A percentile compares a stretch with the other conserved stretches of the same genome.
Conservation (phyloP, 2,797 vertebrate species). For the Lacerta bilineata region DNA sequence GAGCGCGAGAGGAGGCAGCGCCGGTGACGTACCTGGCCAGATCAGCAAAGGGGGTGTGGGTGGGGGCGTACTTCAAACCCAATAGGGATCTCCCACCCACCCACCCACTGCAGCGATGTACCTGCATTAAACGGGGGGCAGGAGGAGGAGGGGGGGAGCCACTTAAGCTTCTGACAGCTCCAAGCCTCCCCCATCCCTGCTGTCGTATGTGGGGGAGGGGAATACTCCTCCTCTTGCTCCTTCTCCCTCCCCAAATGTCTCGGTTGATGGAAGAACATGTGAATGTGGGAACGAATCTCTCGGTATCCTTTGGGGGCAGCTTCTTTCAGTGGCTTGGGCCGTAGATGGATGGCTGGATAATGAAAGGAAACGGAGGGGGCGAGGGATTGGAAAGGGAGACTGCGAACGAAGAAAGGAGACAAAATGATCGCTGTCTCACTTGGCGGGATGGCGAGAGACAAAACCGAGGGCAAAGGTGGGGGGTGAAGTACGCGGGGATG, state of each 20-base stretch:
- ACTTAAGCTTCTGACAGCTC: neutral
- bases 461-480: neutral
- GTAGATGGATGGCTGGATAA: no score
- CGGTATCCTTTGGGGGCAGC: neutral
- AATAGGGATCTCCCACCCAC: conserved; percentile 30
- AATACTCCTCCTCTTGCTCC: no score
- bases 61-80: conserved; percentile 3
- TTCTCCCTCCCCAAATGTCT: neutral
- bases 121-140: conserved; percentile 26
- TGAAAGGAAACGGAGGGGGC: neutral
- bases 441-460: no score
- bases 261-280: neutral
- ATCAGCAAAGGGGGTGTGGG: conserved; percentile 8
- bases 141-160: neutral
- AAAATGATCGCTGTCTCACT: no score
- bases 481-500: neutral
- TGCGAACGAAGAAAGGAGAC: neutral
- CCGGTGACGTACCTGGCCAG: conserved; percentile 11
- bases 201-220: neutral
- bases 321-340: neutral
- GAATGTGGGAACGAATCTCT: neutral
- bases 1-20: neutral
- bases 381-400: neutral
- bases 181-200: neutral
- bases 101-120: conserved; percentile 33